Base-by-base conservation (phyloP, 2,797 vertebrate genomes). In the Buceros bicornis region DNA sequence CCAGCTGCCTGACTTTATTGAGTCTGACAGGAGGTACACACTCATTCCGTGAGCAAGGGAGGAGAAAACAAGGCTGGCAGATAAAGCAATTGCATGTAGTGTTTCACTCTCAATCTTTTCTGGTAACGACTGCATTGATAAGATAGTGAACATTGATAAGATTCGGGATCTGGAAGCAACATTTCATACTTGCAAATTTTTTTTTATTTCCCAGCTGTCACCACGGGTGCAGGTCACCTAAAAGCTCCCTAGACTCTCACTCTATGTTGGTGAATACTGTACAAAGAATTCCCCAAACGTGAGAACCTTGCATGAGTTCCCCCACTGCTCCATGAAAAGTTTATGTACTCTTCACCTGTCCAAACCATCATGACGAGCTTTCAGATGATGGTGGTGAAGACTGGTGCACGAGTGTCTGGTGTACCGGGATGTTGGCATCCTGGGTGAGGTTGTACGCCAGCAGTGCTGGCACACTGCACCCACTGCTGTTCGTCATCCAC, bases 1-100 rank as follows among this genome's bases (percentile, higher is more conserved):
- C 28, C 81, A 97, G 85, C 81, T 96, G 94, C 69, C 67, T 86
- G 78, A 82, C 66, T 91, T 62, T 35, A 94, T 86, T 54, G 33
- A 71, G 69, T 16, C 69, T 96, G 86, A 86, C 81, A 62, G 72
- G 74, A 92, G 86, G 82, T 77, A 69, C 42, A 69, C 42, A 35
- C 29, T 58, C 6, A 1, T 28, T 60, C 72, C 58, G 2, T 12
- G 35, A 86, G 58, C 37, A 72, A 66, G 43, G 19, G 58, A 69
- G 61, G 26, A 77, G 50, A 67, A 87, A 77, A 80, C 56, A 73
- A 86, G 45, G 53, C 53, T 67, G 29, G 26, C 67, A 60, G 24
- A 80, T 62, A 78, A 81, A 90, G 69, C 26, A 56, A n/a, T 16
- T 33, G 16, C 35, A 45, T 11, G 28, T 35, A 69, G 40, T 60